Evolutionary conservation across 2,113 vertebrate genomes (phyloP), one percentile per base, ranked within the genome.

Genomic region (Thomomys bottae): DNA sequence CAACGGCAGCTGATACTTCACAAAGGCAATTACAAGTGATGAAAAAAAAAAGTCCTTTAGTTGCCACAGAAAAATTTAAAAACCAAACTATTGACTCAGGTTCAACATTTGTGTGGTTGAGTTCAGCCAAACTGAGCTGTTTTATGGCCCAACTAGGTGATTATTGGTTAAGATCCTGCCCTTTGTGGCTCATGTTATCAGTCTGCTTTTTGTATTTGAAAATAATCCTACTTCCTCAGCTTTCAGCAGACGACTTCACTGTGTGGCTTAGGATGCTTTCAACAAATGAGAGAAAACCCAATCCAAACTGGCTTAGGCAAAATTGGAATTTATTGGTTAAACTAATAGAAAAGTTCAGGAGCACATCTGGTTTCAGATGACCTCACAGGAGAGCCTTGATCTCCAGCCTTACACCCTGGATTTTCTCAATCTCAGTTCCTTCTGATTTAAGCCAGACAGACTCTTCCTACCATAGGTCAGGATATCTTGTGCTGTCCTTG

Each of bases 1-100:
- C 87, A 93, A 96, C 92, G 77, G 83, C 80, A 73, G 83, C 80
- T 0, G 77, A 84, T 94, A 61, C 91, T 94, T 93, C 84, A 95
- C 94, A 95, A 96, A 95, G 77, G 88, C 90, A 94, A 88, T 92
- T 92, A 86, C 42, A 94, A 95, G 92, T 84, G 94, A 94, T 84
- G 76, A 93, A 95, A 94, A 94, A 95, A 92, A 90, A 89, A 92
- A 84, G 88, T 90, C 70, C 87, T 94, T 94, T 93, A 90, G 86
- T 87, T 93, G 64, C 92, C 72, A 90, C 78, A 92, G 89, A 96
- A 80, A 93, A 95, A 49, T 84, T 42, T 84, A 78, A 94, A 95
- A 86, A 76, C 28, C 91, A 93, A 87, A 88, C 93, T 90, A 94
- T 89, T 95, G 94, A 96, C 57, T 80, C 0, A 1, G 57, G 72